Evolutionary conservation across 2,113 vertebrate genomes (phyloP), one percentile per base, ranked within the genome.

Genomic region (Microtus pennsylvanicus): DNA sequence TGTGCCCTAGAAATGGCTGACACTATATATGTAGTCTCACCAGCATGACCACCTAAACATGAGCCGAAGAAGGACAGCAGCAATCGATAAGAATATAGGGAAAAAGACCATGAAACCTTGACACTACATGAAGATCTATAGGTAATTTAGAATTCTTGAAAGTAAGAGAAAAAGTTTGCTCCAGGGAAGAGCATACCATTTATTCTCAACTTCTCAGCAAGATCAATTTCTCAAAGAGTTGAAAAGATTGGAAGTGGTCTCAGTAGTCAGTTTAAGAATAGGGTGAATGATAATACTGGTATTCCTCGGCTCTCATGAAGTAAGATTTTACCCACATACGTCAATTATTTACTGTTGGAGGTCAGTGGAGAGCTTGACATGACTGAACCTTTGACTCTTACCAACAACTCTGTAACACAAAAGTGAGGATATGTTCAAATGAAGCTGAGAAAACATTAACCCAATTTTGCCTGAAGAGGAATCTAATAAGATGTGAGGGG

Each of bases 401-500:
- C n/a, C 11, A 88, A 47, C 83, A 76, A 81, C 35, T 81, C 3
- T 90, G 21, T 70, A 21, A 30, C 90, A 35, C 7, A 75, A 47
- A 77, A 77, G 8, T 81, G 28, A 81, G 38, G 81, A 91, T 69
- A 63, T 75, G 83, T 77, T 83, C n/a, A 21, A 85, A 52, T 33
- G 19, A 91, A 87, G 28, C 38, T 52, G 28, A 72, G 14, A 58
- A 93, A 94, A 38, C 1, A 85, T 17, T 78, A 80, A 42, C 93
- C 75, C 22, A 72, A 17, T 47, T 72, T 14, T 67, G 86, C 16
- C 77, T 92, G 14, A 94, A 90, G 21, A 72, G 45, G 80, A 85
- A 93, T 95, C 78, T 63, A 24, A 75, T 93, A 90, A 91, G 17
- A 90, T 76, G 65, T 80, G 33, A 33, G 17, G 9, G 13, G 38